Evolutionary conservation across 2,797 vertebrate species (phyloP), one percentile per base, ranked within the genome.

Genomic region (Catharus ustulatus): DNA sequence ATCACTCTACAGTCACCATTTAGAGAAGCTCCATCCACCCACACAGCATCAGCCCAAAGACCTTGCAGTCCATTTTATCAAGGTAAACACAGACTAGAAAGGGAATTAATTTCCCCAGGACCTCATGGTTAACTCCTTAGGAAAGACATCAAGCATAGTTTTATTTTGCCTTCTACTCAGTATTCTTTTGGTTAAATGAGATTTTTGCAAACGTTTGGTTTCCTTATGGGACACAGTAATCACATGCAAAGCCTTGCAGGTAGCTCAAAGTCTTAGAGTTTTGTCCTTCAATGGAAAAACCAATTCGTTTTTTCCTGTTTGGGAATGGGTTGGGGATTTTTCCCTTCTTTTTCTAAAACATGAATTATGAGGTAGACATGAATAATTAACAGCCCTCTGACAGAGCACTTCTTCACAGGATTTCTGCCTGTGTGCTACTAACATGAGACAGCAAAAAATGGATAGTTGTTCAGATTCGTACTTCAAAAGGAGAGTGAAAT

Each of bases 361-460:
- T 69, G 34, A 89, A 66, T 74, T 86, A 75, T 76, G 62, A 77
- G 69, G 36, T 10, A 57, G 64, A 69, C 4, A 16, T 71, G 34
- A 94, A 94, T 81, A 93, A 94, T 81, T 80, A 87, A 81, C 34
- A 76, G 67, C 20, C 3, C 22, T 87, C 79, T 84, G 74, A 93
- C 61, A 86, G 75, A 52, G 20, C 45, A 88, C 32, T 66, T 90
- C 51, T 34, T 34, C 34, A 34, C 34, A 85, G 51, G 17, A 71
- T 68, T 94, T 66, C 36, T 94, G 26, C 38, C 54, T 54, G 5
- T 30, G 26, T 54, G 15, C 54, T 75, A 42, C 43, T 75, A 92
- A 84, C 14, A 81, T 68, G 52, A 89, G 94, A 74, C 40, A 48
- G 29, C 13, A 55, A 89, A 87, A 93, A 74, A 58, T 4, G 11